Percentiles rank a stretch among this genome's conserved stretches.
Conservation (phyloP, 2,113 vertebrate genomes). For the Anhinga rufa region DNA sequence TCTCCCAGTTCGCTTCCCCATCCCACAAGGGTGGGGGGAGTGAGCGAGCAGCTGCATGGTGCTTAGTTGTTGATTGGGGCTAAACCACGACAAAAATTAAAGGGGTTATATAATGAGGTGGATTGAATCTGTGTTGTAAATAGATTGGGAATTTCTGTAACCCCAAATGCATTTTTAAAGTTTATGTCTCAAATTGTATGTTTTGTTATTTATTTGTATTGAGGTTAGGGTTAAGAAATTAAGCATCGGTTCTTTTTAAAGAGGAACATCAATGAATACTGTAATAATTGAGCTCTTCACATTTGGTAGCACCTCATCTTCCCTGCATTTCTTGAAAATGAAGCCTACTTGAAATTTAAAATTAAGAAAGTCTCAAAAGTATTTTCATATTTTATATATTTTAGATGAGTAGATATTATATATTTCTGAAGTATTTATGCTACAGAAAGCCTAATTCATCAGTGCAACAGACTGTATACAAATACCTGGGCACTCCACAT, state of each 20-base stretch:
- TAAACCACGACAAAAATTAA: no score
- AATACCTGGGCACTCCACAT: rapidly evolving
- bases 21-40: no score
- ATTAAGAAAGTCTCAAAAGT: not conserved
- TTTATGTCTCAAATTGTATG: not conserved
- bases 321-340: not conserved
- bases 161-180: not conserved
- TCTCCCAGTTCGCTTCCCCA: no score
- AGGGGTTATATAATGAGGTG: not conserved
- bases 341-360: not conserved
- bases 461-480: not conserved
- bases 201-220: not conserved
- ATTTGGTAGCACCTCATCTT: not conserved
- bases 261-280: not conserved
- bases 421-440: not conserved
- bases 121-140: not conserved
- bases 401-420: not conserved
- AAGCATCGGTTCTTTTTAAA: not conserved
- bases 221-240: not conserved
- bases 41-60: no score
- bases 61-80: no score
- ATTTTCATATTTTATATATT: not conserved
- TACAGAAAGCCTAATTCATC: not conserved
- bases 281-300: not conserved
- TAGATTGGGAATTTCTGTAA: not conserved